Base-by-base conservation (phyloP, 1,140 invertebrate genomes). In the Meloidogyne chitwoodi region DNA sequence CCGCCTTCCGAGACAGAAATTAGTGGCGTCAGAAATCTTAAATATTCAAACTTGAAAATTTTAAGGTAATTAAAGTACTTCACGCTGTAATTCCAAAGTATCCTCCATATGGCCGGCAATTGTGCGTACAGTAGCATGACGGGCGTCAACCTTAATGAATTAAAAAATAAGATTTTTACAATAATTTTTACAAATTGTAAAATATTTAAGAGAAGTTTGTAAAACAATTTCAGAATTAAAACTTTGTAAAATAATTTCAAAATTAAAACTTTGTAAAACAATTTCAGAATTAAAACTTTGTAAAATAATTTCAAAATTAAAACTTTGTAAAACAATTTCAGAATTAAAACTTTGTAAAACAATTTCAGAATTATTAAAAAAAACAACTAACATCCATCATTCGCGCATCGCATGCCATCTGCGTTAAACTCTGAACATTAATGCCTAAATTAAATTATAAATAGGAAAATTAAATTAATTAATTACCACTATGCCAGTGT, bases 1-100 rank as follows among this genome's bases (percentile, higher is more conserved):
- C 88, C 89, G 83, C 71, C 87, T 87, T 1, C 89, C 89, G 68
- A 85, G 77, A 74, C 85, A 86, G 67, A 87, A 79, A 44, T 83
- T 78, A 0, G 84, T 87, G 26, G 86, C 85, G 64, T 85, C 84
- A n/a, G 84, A 83, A 16, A 87, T 83, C 84, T 85, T 41, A 82
- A 87, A 24, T 27, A 11, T 19, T 26, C 4, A 14, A 22, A 16
- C 31, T 16, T 22, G 44, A 44, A 29, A 29, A 11, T 24, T 41
- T 27, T 38, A 68, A 24, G 64, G 34, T 26, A 64, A 31, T 62
- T 77, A 26, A 26, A 63, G 10, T 69, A 87, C 86, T 62, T 86
- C 85, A 74, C 86, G 76, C 56, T 86, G 85, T 27, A 86, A 85
- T 73, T 86, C 85, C 26, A 86, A 76, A 8, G 86, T 84, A 73